A percentile compares a stretch with the other conserved stretches of the same genome.
Evolutionary conservation across 2,797 vertebrate genomes (phyloP).

Genomic region (Xiphorhynchus erythropygius): DNA sequence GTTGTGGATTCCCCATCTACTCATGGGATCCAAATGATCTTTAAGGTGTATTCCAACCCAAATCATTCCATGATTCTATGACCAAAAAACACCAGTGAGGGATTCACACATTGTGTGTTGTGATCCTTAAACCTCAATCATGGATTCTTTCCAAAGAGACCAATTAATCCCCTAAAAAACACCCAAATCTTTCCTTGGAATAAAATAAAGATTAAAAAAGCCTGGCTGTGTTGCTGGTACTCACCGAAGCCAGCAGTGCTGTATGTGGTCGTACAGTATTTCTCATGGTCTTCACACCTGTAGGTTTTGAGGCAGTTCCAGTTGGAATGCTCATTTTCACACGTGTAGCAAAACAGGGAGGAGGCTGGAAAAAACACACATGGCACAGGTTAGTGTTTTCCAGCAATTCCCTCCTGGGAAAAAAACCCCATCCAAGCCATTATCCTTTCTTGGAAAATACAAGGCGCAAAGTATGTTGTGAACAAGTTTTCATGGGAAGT

Average conservation of each 20-base stretch:
- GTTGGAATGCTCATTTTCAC: conserved; percentile 42
- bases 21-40: background rate
- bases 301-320: conserved; percentile 59
- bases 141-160: background rate
- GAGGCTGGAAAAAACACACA: background rate
- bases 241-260: conserved; percentile 2
- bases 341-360: conserved; percentile 25
- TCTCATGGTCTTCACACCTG: conserved; percentile 43
- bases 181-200: background rate
- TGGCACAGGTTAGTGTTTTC: background rate
- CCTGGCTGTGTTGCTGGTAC: background rate
- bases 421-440: background rate
- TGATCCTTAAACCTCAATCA: background rate
- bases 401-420: background rate
- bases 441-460: background rate
- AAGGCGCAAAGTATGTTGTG: background rate
- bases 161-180: background rate
- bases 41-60: background rate
- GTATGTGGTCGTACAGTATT: conserved; percentile 27
- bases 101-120: fast-evolving
- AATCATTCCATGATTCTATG: background rate
- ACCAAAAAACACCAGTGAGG: background rate
- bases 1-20: background rate
- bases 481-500: background rate
- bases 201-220: background rate